These are phyloP conservation scores for Tenualosa thibaudeaui DNA, from an alignment of 2,797 vertebrate species.

Conservation along the genomic window DNA sequence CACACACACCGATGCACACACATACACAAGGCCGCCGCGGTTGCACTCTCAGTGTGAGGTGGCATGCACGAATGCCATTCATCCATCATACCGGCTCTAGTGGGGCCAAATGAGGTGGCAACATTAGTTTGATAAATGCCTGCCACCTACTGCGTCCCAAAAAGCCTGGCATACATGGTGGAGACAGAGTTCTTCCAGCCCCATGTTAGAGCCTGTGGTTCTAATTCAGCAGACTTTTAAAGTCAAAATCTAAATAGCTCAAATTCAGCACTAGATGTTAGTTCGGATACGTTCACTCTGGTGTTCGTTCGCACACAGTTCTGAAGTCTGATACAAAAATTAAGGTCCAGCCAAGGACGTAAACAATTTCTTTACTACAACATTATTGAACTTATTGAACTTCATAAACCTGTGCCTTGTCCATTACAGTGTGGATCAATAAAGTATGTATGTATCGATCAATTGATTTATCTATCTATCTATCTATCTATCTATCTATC, in stretches of 20 bases:
- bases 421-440: too few species aligned
- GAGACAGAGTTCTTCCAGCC: background rate
- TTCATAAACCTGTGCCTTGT: too few species aligned
- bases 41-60: background rate
- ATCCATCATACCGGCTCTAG: background rate
- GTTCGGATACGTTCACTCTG: background rate
- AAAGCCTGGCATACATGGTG: background rate
- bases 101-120: background rate
- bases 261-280: background rate
- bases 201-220: background rate
- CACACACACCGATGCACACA: background rate
- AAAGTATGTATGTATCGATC: too few species aligned
- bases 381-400: too few species aligned
- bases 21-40: background rate
- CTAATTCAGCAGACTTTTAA: background rate
- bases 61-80: background rate
- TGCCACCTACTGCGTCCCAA: background rate
- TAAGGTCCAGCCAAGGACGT: too few species aligned
- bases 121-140: conserved; percentile 19
- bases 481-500: too few species aligned
- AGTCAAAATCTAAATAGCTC: background rate
- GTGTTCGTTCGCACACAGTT: background rate
- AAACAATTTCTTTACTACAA: too few species aligned
- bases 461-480: too few species aligned
- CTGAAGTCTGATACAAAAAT: too few species aligned